These are phyloP conservation scores for Anagyrus pseudococci DNA, from an alignment of 2,888 invertebrate genomes.

Conservation along the genomic window DNA sequence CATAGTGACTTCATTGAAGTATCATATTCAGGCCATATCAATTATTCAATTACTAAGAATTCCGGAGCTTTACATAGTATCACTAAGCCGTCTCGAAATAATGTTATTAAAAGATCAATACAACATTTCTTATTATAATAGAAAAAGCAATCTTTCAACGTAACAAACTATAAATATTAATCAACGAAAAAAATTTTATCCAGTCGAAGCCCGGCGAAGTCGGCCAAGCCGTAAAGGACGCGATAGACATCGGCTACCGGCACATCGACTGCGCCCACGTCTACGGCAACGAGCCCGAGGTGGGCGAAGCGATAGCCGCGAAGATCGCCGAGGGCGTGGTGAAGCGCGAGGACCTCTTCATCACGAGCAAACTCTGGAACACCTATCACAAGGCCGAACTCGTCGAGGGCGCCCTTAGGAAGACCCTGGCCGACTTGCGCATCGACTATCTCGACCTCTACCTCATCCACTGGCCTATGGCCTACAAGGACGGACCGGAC, in stretches of 20 bases:
- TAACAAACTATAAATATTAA: no score
- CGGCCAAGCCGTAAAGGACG: slow-evolving; percentile 73
- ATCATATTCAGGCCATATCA: no score
- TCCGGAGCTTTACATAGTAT: no score
- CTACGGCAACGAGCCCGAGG: slow-evolving; percentile 79
- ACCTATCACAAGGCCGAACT: slow-evolving; percentile 80
- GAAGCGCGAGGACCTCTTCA: slow-evolving; percentile 74
- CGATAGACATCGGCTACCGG: slow-evolving; percentile 80
- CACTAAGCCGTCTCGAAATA: no score
- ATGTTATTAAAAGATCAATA: no score
- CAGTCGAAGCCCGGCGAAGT: slow-evolving; percentile 32
- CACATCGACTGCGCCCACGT: slow-evolving; percentile 79
- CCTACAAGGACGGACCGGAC: slow-evolving; percentile 63
- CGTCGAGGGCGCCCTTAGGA: slow-evolving; percentile 72
- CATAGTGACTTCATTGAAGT: no score
- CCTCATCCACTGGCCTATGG: slow-evolving; percentile 90
- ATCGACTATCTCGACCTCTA: slow-evolving; percentile 83
- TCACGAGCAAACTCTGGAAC: slow-evolving; percentile 87
- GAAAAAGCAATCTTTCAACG: no score
- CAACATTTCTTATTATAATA: no score
- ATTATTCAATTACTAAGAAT: no score
- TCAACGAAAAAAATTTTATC: no score
- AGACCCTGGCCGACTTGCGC: slow-evolving; percentile 73
- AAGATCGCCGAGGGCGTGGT: slow-evolving; percentile 73
- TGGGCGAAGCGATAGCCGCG: slow-evolving; percentile 72